These are phyloP conservation scores for Graphium colonna DNA, from an alignment of 2,888 invertebrate species.

Conservation along the genomic window DNA sequence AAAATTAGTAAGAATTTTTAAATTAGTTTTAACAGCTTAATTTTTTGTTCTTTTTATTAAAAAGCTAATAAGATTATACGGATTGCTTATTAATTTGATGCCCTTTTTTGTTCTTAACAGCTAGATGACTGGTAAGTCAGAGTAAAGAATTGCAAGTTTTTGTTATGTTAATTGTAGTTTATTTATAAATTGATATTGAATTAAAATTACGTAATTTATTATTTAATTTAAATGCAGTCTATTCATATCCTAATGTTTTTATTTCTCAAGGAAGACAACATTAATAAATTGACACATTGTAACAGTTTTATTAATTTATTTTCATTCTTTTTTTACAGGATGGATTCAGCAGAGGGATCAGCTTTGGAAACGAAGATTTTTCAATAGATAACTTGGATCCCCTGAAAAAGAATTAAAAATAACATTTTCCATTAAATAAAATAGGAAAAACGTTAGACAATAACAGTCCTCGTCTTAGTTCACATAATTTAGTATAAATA, in stretches of 20 bases:
- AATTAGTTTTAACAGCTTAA: too few relatives aligned
- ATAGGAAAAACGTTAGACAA: conserved; percentile 39
- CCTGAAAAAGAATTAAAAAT: conserved; percentile 84
- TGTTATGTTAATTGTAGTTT: too few relatives aligned
- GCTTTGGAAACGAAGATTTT: conserved; percentile 96
- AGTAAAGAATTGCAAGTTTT: background rate
- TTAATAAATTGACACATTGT: too few relatives aligned
- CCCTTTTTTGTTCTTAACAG: conserved; percentile 44
- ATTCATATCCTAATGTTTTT: too few relatives aligned
- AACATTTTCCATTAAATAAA: conserved; percentile 28
- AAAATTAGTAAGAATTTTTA: too few relatives aligned
- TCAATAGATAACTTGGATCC: conserved; percentile 96
- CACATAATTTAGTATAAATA: conserved; percentile 50
- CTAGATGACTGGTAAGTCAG: conserved; percentile 52
- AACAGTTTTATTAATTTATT: conserved; percentile 10
- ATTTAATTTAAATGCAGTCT: too few relatives aligned
- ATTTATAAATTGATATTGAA: too few relatives aligned
- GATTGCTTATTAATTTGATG: conserved; percentile 22
- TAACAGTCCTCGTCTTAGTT: conserved; percentile 46
- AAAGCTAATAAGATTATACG: too few relatives aligned
- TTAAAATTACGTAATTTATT: too few relatives aligned
- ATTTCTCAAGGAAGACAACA: too few relatives aligned
- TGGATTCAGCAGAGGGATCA: conserved; percentile 92
- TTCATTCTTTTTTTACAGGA: conserved; percentile 82
- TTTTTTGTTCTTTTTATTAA: too few relatives aligned